Evolutionary conservation across 2,113 vertebrate genomes (phyloP).

Genomic region (Sylvilagus bachmani): DNA sequence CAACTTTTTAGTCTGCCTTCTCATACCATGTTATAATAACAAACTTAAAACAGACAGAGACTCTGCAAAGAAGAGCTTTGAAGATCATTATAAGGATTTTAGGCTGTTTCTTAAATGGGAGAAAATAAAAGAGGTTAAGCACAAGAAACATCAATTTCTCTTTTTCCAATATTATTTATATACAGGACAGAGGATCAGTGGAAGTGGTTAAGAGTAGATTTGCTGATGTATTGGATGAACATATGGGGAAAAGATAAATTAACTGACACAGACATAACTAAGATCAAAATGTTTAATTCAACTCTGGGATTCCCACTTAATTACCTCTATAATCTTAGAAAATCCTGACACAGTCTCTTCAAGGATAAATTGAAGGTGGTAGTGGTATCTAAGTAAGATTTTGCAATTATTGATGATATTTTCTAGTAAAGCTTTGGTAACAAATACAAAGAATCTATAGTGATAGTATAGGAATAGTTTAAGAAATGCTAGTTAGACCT

Average conservation of each 20-base stretch:
- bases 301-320: neutral
- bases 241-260: neutral
- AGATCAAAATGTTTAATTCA: neutral
- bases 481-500: neutral
- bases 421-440: neutral
- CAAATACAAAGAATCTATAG: neutral
- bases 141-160: neutral
- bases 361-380: neutral
- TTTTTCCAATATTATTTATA: neutral
- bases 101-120: neutral
- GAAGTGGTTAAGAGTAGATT: neutral
- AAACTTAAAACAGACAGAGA: neutral
- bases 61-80: neutral
- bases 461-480: neutral
- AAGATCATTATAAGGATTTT: neutral
- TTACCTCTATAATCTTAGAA: neutral
- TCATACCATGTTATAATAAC: neutral
- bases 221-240: neutral
- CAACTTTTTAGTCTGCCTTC: neutral
- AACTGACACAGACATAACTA: neutral
- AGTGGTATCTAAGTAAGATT: neutral
- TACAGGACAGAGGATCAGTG: neutral
- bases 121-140: conserved; percentile 5
- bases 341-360: neutral
- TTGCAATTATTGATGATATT: neutral